These are phyloP conservation scores for Diphyllodes magnificus DNA, from an alignment of 2,113 vertebrate genomes.

Conservation along the genomic window DNA sequence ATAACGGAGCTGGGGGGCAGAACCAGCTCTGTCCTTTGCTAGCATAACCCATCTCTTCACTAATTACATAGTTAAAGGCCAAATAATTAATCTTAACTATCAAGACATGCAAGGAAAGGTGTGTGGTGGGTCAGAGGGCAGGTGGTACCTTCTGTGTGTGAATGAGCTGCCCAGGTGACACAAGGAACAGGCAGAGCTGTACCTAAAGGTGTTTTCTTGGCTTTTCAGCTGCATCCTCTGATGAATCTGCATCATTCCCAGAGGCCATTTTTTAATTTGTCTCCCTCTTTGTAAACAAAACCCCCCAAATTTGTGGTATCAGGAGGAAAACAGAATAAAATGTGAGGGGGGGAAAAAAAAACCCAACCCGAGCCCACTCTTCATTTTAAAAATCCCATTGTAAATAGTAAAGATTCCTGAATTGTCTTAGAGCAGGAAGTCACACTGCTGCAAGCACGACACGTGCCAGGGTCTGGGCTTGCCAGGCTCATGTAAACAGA, in stretches of 20 bases:
- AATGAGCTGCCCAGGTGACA: background rate
- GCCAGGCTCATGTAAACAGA: background rate
- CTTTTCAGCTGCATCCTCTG: background rate
- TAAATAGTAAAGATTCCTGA: background rate
- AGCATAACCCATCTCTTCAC: background rate
- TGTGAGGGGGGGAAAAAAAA: accelerated
- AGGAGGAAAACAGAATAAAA: background rate
- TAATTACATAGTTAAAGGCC: background rate
- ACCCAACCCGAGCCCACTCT: accelerated
- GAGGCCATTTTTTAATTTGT: background rate
- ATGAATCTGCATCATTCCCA: background rate
- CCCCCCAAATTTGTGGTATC: background rate
- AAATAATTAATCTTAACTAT: background rate
- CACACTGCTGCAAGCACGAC: background rate
- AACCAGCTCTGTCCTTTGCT: background rate
- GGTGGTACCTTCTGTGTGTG: background rate
- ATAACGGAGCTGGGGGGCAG: background rate
- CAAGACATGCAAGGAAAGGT: background rate
- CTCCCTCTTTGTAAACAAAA: background rate
- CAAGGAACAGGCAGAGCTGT: background rate
- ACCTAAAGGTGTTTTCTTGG: background rate
- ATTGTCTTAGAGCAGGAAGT: background rate
- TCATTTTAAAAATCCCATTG: background rate
- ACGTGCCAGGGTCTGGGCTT: background rate
- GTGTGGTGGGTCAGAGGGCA: background rate